Evolutionary conservation across 2,113 vertebrate genomes (phyloP), one percentile per base, ranked within the genome.

Genomic region (Clupea harengus): DNA sequence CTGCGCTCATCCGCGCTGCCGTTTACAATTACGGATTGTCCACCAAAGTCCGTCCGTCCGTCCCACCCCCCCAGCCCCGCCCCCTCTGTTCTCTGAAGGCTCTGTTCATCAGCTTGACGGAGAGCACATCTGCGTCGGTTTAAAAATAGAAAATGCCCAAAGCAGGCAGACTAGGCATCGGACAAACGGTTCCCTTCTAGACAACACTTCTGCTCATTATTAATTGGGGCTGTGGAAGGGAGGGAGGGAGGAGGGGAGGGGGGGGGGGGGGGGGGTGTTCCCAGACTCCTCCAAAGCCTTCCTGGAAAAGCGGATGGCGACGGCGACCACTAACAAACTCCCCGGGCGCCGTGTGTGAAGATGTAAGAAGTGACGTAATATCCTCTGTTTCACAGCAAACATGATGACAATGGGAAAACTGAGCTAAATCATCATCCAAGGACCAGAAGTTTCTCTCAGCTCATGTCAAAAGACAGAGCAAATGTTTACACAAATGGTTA

Each of bases 201-300:
- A 80, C 64, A 67, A 28, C 72, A 85, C 47, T 84, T 75, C 64
- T 84, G 72, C 47, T 80, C 46, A 80, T 8, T 54, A 85, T 85
- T 81, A 81, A 80, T 60, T 60, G 50, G 32, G 54, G 47, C 6
- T 78, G 72, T 32, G 67, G 54, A 60, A 60, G 3, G 72, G 28
- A 20, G 81, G 17, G 13, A 22, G 17, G 8, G 20, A 3, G 67
- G 25, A 4, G 81, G 80, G 8, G 52, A 15, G 1, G 18, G 13
- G 52, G 64, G 13, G 39, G 46, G 83, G 28, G 64, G 64, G n/a
- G 0, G n/a, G 2, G 28, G 25, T 0, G n/a, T 11, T 78, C 13
- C 22, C 18, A 60, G 18, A 60, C 17, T 18, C 54, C 54, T 4
- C 18, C 13, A 0, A 67, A 67, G 64, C n/a, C n/a, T 67, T 67